Evolutionary conservation across 2,113 vertebrate genomes (phyloP).

Genomic region (Papio anubis): DNA sequence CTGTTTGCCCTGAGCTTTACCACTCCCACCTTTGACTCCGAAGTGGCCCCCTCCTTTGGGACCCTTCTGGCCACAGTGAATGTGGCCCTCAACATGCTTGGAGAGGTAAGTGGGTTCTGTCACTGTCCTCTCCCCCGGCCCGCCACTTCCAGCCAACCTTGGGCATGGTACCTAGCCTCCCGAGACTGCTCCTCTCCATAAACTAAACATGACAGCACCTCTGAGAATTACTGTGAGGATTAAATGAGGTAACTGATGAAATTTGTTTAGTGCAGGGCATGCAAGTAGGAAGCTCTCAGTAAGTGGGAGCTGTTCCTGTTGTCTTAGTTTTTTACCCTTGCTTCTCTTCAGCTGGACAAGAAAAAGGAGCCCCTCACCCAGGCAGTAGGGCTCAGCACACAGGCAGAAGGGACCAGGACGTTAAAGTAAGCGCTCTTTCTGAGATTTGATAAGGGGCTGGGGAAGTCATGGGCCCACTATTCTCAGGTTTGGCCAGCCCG

Average conservation of each 20-base stretch:
- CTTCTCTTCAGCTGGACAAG: conserved; percentile 91
- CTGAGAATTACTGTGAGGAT: background rate
- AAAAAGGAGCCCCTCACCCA: conserved; percentile 93
- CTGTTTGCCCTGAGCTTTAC: conserved; percentile 96
- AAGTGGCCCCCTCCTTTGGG: conserved; percentile 96
- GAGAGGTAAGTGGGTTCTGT: conserved; percentile 87
- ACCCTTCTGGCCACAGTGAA: conserved; percentile 97
- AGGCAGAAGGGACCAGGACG: conserved; percentile 92
- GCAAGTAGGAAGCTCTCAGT: background rate
- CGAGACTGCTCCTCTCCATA: background rate
- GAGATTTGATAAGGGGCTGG: background rate
- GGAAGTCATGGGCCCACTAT: fast-evolving
- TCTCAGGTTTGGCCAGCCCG: background rate
- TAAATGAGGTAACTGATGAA: background rate
- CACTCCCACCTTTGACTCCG: conserved; percentile 95
- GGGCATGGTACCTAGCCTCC: background rate
- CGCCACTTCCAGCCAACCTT: background rate
- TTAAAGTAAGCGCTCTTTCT: conserved; percentile 89
- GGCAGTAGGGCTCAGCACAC: conserved; percentile 87
- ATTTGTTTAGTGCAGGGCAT: too few species aligned
- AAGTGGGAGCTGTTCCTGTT: background rate
- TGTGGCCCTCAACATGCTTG: conserved; percentile 94
- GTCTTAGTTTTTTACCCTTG: background rate
- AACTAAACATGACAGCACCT: background rate
- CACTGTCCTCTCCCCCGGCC: too few species aligned